These are phyloP conservation scores for Tarsius wallacei DNA, from an alignment of 2,797 vertebrate genomes.

Conservation along the genomic window DNA sequence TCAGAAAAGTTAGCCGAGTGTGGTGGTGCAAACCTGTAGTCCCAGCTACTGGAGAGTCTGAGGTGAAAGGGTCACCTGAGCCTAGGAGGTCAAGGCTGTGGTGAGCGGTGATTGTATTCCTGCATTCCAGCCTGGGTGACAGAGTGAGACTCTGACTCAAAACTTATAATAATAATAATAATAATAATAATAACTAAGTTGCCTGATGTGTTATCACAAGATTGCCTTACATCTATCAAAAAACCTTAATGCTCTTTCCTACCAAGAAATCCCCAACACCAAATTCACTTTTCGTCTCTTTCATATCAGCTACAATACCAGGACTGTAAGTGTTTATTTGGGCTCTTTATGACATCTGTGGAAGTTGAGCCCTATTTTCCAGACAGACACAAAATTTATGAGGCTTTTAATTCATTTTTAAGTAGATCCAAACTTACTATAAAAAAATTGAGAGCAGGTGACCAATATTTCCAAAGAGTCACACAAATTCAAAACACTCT, in stretches of 20 bases:
- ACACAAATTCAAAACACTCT: slow-evolving; percentile 57
- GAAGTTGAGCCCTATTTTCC: slow-evolving; percentile 32
- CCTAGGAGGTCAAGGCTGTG: too few species aligned
- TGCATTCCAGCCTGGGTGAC: too few species aligned
- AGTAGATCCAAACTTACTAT: slow-evolving; percentile 49
- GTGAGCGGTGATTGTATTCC: too few species aligned
- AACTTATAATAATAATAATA: too few species aligned
- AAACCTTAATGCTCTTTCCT: neutral
- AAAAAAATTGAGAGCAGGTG: slow-evolving; percentile 67
- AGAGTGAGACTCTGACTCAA: too few species aligned
- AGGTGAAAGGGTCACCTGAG: too few species aligned
- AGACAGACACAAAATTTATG: neutral
- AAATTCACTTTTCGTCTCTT: neutral
- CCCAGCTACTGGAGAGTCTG: too few species aligned
- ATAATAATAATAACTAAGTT: neutral
- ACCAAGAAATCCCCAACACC: neutral
- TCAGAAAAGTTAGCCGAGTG: too few species aligned
- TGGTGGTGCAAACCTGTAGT: too few species aligned
- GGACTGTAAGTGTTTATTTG: neutral
- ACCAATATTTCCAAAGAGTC: slow-evolving; percentile 63
- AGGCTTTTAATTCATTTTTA: slow-evolving; percentile 69
- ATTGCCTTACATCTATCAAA: neutral
- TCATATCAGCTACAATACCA: neutral
- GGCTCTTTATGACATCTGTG: neutral
- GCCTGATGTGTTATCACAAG: neutral